Base-by-base conservation (phyloP, 2,888 invertebrate species). In the Drosophila anceps region DNA sequence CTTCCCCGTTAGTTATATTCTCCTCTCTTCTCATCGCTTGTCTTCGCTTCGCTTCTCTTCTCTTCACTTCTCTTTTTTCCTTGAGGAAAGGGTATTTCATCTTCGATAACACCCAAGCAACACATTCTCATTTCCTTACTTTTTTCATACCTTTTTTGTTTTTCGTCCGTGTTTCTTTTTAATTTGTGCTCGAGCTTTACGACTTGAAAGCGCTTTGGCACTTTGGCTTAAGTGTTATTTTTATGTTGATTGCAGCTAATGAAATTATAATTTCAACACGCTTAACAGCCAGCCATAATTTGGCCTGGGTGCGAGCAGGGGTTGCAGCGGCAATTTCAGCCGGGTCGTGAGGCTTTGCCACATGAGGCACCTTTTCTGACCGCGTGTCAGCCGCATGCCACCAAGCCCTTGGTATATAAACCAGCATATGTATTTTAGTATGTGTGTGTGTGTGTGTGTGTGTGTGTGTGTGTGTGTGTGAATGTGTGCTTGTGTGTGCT, bases 171-270 rank as follows among this genome's bases (percentile, higher is more conserved):
- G 39, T 51, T 67, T 80, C 76, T 71, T 78, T 80, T 71, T 78
- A 76, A 81, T 78, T 76, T 81, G 37, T 37, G 72, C 68, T 64
- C 51, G 48, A 81, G 86, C 85, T 84, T 88, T 90, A 84, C 88
- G 84, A 84, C 83, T 88, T 83, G 76, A 76, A 86, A 85, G 84
- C 69, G 84, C 81, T 79, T 76, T 69, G 73, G 81, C 89, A 73
- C 73, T 90, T 79, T 74, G 76, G 20, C 87, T 71, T 88, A 76
- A 90, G 84, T 86, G 87, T 90, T 90, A 86, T 90, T 86, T 88
- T 90, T 87, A 90, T 84, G 87, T 74, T 90, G 79, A 90, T 90
- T 84, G 82, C 81, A 85, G 87, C 90, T 86, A 88, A 90, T 90
- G 86, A 86, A 87, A 86, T 87, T 79, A 86, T 90, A 86, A 89